phyloP scores from a whole-genome alignment of 1,140 invertebrate species.

The Meloidogyne hapla region DNA sequence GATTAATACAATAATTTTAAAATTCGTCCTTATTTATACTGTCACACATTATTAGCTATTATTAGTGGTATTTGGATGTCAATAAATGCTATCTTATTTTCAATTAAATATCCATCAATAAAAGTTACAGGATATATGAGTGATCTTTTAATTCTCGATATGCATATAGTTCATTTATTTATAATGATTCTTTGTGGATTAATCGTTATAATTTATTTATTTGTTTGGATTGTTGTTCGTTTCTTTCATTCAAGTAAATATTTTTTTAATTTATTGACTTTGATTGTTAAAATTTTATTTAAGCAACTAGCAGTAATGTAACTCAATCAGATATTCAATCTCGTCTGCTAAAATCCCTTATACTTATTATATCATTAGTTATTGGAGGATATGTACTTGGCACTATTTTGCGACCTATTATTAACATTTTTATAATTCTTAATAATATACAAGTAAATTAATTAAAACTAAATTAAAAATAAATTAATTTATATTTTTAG shows the following conservation, averaged over 20 bases:
- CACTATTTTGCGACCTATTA: not conserved
- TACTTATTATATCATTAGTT: not conserved
- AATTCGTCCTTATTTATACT: not conserved
- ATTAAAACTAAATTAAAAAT: not conserved
- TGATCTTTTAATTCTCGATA: constrained; percentile 7
- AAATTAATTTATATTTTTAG: not conserved
- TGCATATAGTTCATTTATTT: not conserved
- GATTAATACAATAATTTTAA: too few relatives aligned
- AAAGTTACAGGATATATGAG: constrained; percentile 18
- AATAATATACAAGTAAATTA: not conserved
- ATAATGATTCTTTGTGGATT: not conserved
- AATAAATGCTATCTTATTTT: not conserved
- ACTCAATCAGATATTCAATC: not conserved
- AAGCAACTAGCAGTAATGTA: not conserved
- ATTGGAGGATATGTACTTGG: not conserved
- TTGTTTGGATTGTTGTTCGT: constrained; percentile 15
- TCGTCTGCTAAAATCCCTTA: not conserved
- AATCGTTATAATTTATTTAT: constrained; percentile 8
- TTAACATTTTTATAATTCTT: not conserved
- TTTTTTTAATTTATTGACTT: not conserved
- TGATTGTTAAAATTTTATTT: too few relatives aligned
- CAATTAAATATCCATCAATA: constrained; percentile 1
- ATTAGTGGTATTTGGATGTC: not conserved
- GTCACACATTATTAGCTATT: constrained; percentile 10
- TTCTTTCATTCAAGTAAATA: not conserved